phyloP scores from a whole-genome alignment of 2,113 vertebrate species.

The Anseranas semipalmata region DNA sequence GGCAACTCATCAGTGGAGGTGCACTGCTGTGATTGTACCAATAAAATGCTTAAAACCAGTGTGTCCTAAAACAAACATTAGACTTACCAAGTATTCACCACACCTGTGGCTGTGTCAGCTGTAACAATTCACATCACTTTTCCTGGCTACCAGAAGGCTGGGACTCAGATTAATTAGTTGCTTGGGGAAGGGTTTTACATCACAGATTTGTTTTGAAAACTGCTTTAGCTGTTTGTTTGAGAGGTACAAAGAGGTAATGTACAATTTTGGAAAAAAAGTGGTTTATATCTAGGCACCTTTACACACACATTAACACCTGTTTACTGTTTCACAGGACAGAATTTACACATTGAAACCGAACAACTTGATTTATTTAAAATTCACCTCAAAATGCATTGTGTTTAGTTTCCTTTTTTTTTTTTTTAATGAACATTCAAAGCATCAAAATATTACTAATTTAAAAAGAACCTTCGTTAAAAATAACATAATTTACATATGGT shows the following conservation, averaged over 20 bases:
- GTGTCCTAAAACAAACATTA: not conserved
- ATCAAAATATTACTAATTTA: conserved; percentile 74
- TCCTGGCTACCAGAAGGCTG: not conserved
- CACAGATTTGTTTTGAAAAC: not conserved
- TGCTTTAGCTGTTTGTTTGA: not conserved
- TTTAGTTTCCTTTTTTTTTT: conserved; percentile 70
- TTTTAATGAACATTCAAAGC: conserved; percentile 75
- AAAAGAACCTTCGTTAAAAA: conserved; percentile 70
- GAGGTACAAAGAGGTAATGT: not conserved
- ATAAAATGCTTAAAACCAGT: not conserved
- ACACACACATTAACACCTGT: not conserved
- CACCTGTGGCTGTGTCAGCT: not conserved
- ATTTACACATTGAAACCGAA: conserved; percentile 67
- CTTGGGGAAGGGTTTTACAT: not conserved
- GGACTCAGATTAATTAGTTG: not conserved
- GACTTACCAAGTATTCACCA: not conserved
- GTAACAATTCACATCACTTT: not conserved
- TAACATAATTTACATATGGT: conserved; percentile 65
- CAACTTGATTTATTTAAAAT: conserved; percentile 80
- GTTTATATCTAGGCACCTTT: not conserved
- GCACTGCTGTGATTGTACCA: not conserved
- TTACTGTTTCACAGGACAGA: conserved; percentile 56
- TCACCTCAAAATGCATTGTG: conserved; percentile 76
- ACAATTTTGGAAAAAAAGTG: not conserved
- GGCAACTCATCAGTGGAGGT: not conserved